Evolutionary conservation across 1,140 invertebrate species (phyloP), one percentile per base, ranked within the genome.

Genomic region (Neodiprion pinetum): DNA sequence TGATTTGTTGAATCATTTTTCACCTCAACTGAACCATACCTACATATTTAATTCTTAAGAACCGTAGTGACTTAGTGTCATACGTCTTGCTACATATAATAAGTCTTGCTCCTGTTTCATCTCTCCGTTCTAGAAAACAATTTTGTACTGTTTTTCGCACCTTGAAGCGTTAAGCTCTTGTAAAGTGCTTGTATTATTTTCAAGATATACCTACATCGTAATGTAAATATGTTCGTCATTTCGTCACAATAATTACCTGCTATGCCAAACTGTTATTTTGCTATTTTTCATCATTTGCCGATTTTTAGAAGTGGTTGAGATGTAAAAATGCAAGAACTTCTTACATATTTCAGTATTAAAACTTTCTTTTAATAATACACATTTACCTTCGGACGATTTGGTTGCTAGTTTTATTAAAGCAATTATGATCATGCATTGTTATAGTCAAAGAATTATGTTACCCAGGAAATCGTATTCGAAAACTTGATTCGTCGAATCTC

Each of bases 311-410:
- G n/a, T 12, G 53, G 11, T 61, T 61, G 53, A 61, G 53, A 40
- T 40, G 53, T 61, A 5, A 17, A 61, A 61, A 61, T 61, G 53
- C 53, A 61, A 61, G 53, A 14, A 61, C 53, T 61, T 17, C 53
- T 40, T 40, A 40, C 28, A 40, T 40, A 40, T 40, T 40, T 40
- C 28, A 40, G 28, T 40, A 40, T 40, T 40, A 40, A 40, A 40
- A 40, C 28, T 61, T 53, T 71, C 78, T 28, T 71, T 70, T 77
- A 77, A 78, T 79, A 76, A 81, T 82, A 82, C 78, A 80, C 80
- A 78, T 81, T 78, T 76, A 78, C 75, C n/a, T 71, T 76, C 67
- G 47, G 28, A 40, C 28, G 28, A 53, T 47, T 73, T 40, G 78
- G 28, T 65, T 17, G 17, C 17, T 14, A 65, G 17, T 65, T 65